Evolutionary conservation across 2,888 invertebrate genomes (phyloP).

Genomic region (Drosophila limbata): DNA sequence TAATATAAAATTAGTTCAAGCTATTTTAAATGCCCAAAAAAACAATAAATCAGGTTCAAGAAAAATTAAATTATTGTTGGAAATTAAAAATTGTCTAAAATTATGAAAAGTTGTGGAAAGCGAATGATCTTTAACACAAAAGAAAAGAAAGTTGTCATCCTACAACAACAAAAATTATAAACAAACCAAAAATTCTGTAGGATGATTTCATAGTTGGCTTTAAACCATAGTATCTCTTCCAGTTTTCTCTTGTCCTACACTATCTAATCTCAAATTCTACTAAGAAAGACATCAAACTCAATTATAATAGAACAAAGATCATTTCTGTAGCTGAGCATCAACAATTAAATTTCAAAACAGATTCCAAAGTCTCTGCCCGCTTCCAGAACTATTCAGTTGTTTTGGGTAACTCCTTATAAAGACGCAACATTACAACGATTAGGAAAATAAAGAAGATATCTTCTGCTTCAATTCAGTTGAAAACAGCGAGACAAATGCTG

Average conservation of each 20-base stretch:
- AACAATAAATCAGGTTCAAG: too few relatives aligned
- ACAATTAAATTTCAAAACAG: slow-evolving; percentile 30
- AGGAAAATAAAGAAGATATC: slow-evolving; percentile 50
- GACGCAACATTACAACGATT: slow-evolving; percentile 76
- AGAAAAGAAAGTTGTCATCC: too few relatives aligned
- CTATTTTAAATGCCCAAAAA: too few relatives aligned
- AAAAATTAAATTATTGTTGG: too few relatives aligned
- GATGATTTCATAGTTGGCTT: neutral
- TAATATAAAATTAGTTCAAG: too few relatives aligned
- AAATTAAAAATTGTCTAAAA: too few relatives aligned
- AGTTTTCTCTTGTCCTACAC: too few relatives aligned
- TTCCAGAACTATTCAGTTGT: slow-evolving; percentile 15
- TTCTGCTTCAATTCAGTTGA: slow-evolving; percentile 36
- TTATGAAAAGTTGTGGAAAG: too few relatives aligned
- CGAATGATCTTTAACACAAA: too few relatives aligned
- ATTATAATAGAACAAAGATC: slow-evolving; percentile 11
- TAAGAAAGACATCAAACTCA: slow-evolving; percentile 18
- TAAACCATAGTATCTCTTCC: neutral
- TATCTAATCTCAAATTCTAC: neutral
- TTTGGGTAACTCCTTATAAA: slow-evolving; percentile 52
- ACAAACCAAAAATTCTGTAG: too few relatives aligned
- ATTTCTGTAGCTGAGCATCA: slow-evolving; percentile 12
- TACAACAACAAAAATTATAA: too few relatives aligned
- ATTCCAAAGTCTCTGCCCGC: slow-evolving; percentile 5
- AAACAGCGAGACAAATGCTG: slow-evolving; percentile 38